Evolutionary conservation across 1,140 invertebrate species (phyloP), one percentile per base, ranked within the genome.

Genomic region (Drosophila nebulosa): DNA sequence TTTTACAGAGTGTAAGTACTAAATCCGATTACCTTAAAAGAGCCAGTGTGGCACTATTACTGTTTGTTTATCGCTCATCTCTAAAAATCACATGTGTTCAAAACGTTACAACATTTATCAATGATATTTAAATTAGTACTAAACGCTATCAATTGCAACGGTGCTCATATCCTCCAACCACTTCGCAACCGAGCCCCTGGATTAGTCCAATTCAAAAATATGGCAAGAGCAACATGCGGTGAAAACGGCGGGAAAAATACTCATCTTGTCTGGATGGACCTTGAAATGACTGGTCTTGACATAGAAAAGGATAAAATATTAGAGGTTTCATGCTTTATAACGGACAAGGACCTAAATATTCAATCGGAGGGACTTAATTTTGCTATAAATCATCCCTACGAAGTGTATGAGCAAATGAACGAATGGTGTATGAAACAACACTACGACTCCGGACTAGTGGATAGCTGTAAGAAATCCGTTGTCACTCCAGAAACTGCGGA

Each of bases 301-400:
- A 88, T 96, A 52, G 92, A 95, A 1, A 95, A 92, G 64, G 95
- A 97, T 90, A 93, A 95, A 65, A 96, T 99, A 26, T 90, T 99
- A 71, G 98, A 99, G 93, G 94, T 98, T 66, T 96, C 97, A 0
- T 97, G 96, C 91, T 85, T 99, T 30, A 92, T 99, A 24, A 99
- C 97, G 0, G 96, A 98, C 92, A 92, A 92, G 12, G 81, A 98
- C 56, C 92, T 99, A 4, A 95, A 97, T 76, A 92, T 97, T 4
- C 91, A 98, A 36, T 96, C 95, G 12, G 94, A 96, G 90, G 95
- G 95, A 51, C 95, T 96, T 4, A 93, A 95, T 86, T 91, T 98
- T n/a, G 92, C 98, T 2, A 96, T 99, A 75, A 93, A 98, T 88
- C 96, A 98, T 78, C 92, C 95, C 6, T 93, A 96, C 68, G 89